Base-by-base conservation (phyloP, 1,140 invertebrate species). In the Zaprionus lachaisei region DNA sequence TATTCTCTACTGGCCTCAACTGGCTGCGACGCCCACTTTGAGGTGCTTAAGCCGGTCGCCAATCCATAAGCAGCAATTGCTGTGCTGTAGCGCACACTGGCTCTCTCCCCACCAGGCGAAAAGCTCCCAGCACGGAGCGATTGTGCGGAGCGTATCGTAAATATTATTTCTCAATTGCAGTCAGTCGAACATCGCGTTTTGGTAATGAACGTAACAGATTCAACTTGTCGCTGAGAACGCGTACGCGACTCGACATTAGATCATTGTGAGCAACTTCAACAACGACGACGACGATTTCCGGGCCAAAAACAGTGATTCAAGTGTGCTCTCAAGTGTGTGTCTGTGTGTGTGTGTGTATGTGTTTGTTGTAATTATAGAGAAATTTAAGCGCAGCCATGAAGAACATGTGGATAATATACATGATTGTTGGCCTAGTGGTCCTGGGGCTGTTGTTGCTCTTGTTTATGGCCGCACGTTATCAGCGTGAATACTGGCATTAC, bases 401-500 rank as follows among this genome's bases (percentile, higher is more conserved):
- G 28, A 77, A 74, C 49, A 82, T 90, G 85, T 90, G 85, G 85
- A 79, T 90, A 51, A 55, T 90, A 60, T 90, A 91, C 44, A 56
- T 86, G 58, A 85, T 90, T 58, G 77, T 90, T 28, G 85, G 85
- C 7, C 47, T 90, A 56, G 47, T 91, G 41, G 79, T 92, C 34
- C 67, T 92, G 22, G 65, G 72, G 5, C 62, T 91, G 26, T 51
- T 92, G 44, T 38, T 77, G 26, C 67, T 92, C 44, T 24, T 86
- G 24, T 55, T 78, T 54, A 79, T 92, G 37, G 79, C 76, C n/a
- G 72, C 83, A 15, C 76, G 75, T 41, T 92, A 92, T 78, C 85
- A 91, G 60, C 87, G 91, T 9, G 80, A 92, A 41, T 92, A 92
- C 68, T 92, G 91, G 91, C 87, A 70, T 26, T 92, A 80, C 55